Percentiles rank a stretch among this genome's conserved stretches.
phyloP scores from a whole-genome alignment of 2,797 vertebrate genomes.

The Cynopterus sphinx region DNA sequence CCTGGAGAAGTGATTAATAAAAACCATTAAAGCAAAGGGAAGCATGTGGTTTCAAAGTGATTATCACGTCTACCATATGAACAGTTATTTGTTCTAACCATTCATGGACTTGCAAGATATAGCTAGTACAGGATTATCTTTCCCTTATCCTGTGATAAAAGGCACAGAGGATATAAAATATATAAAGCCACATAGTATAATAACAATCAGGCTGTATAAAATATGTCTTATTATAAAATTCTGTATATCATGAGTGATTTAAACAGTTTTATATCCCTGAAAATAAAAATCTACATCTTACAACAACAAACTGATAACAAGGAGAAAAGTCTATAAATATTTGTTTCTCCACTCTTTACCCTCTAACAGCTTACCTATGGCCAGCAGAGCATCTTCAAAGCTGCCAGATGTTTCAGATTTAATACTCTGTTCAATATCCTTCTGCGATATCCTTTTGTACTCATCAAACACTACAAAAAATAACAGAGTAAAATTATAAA shows the following conservation, averaged over 20 bases:
- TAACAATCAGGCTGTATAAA: not conserved
- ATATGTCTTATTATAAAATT: slow-evolving; percentile 43
- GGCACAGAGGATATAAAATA: not conserved
- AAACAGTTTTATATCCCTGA: not conserved
- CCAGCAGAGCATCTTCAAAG: slow-evolving; percentile 94
- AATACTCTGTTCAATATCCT: slow-evolving; percentile 96
- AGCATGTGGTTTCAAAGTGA: slow-evolving; percentile 22
- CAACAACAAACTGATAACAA: not conserved
- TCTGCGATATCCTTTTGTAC: slow-evolving; percentile 91
- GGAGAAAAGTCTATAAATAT: not conserved
- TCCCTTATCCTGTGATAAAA: not conserved
- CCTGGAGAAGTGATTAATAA: slow-evolving; percentile 6
- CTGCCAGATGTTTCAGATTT: slow-evolving; percentile 97
- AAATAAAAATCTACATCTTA: not conserved
- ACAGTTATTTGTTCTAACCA: not conserved
- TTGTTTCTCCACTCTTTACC: not conserved
- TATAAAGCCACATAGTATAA: not conserved
- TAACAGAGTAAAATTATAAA: slow-evolving; percentile 9
- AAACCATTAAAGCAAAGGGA: not conserved
- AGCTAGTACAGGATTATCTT: not conserved
- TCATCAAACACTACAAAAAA: slow-evolving; percentile 91
- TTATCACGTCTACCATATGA: not conserved
- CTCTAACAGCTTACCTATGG: slow-evolving; percentile 89
- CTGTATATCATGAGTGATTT: not conserved
- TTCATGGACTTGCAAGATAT: not conserved